Evolutionary conservation across 2,888 invertebrate species (phyloP).

Genomic region (Mythimna ferrago): DNA sequence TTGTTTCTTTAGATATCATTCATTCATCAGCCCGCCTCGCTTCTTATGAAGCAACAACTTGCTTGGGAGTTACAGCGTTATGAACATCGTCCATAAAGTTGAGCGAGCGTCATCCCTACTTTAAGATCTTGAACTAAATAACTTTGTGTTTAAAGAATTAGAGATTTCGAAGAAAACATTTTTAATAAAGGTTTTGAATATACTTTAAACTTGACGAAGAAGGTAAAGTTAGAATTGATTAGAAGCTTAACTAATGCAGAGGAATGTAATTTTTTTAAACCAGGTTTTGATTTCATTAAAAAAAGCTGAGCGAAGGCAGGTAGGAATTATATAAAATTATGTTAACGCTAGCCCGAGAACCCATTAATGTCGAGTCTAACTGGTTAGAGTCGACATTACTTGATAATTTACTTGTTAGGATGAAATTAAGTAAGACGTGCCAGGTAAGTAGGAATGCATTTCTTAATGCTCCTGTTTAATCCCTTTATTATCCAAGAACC

Average conservation of each 20-base stretch:
- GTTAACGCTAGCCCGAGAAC: constrained; percentile 39
- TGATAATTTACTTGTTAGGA: constrained; percentile 38
- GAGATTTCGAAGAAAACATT: neutral
- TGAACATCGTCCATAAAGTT: constrained; percentile 56
- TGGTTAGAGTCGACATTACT: constrained; percentile 42
- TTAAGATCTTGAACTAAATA: constrained; percentile 21
- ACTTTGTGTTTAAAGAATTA: neutral
- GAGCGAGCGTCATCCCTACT: constrained; percentile 27
- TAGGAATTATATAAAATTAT: constrained; percentile 44
- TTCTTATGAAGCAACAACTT: constrained; percentile 56
- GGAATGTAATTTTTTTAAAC: neutral
- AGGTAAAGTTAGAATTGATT: neutral
- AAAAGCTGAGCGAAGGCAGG: constrained; percentile 19
- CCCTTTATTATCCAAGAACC: constrained; percentile 11
- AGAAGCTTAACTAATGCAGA: neutral
- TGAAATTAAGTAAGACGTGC: constrained; percentile 39
- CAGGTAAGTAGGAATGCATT: constrained; percentile 36
- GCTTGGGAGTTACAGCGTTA: constrained; percentile 50
- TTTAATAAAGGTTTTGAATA: neutral
- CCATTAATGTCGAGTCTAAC: constrained; percentile 47
- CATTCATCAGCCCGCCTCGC: constrained; percentile 57
- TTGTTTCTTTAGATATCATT: constrained; percentile 68
- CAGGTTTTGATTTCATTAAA: constrained; percentile 22
- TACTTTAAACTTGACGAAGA: neutral
- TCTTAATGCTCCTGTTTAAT: constrained; percentile 22